phyloP scores from a whole-genome alignment of 1,140 invertebrate genomes.

The Aphaenogaster rudis region DNA sequence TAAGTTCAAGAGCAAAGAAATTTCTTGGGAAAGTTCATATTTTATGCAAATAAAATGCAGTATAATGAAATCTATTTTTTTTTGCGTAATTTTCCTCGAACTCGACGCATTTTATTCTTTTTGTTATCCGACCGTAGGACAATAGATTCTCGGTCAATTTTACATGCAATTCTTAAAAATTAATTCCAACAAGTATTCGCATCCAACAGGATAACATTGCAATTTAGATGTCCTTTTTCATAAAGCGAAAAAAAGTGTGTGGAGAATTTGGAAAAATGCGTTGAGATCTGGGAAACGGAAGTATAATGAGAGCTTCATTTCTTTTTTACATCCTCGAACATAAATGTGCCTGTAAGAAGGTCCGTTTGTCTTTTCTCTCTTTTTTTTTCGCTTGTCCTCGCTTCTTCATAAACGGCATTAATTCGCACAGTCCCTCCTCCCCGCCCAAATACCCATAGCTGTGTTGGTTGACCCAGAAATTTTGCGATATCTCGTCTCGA shows the following conservation, averaged over 20 bases:
- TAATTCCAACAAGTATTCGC: neutral
- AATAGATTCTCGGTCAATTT: neutral
- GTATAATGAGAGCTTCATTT: slow-evolving; percentile 4
- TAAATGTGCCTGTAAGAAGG: slow-evolving; percentile 9
- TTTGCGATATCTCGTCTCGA: slow-evolving; percentile 26
- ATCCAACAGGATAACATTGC: neutral
- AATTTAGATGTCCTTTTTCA: neutral
- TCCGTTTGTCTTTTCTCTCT: slow-evolving; percentile 2
- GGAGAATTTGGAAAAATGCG: neutral
- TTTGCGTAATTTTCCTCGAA: slow-evolving; percentile 22
- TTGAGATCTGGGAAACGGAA: slow-evolving; percentile 7
- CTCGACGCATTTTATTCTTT: neutral
- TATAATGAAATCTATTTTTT: slow-evolving; percentile 21
- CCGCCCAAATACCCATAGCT: neutral
- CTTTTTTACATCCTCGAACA: neutral
- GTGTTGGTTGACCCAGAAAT: slow-evolving; percentile 27
- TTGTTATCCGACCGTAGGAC: neutral
- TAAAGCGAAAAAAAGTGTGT: neutral
- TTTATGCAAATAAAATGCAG: neutral
- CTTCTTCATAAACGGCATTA: slow-evolving; percentile 37
- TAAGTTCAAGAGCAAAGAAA: slow-evolving; percentile 43
- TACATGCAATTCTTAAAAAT: neutral
- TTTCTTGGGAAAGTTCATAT: neutral
- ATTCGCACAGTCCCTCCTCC: neutral
- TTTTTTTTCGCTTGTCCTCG: slow-evolving; percentile 12